Evolutionary conservation across 1,140 invertebrate genomes (phyloP).

Genomic region (Nomia melanderi): DNA sequence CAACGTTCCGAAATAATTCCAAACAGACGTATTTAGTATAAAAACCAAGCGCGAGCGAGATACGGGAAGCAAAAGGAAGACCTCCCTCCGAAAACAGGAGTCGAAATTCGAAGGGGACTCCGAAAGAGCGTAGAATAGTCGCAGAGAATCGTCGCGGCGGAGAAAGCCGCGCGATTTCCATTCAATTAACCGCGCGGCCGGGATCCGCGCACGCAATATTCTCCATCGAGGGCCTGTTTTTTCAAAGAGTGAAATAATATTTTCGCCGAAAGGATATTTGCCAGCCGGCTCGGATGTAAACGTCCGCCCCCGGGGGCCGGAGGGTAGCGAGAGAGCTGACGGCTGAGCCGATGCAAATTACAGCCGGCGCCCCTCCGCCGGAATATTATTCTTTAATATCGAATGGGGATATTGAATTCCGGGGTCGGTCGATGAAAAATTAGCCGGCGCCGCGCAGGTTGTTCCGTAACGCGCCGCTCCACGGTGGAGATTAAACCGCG

Average conservation of each 20-base stretch:
- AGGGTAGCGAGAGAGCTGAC: neutral
- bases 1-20: too few relatives aligned
- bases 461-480: too few relatives aligned
- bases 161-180: neutral
- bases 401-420: constrained; percentile 57
- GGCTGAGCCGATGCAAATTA: constrained; percentile 49
- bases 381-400: constrained; percentile 71
- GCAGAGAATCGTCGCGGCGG: neutral
- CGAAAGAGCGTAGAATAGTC: too few relatives aligned
- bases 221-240: neutral
- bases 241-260: constrained; percentile 18
- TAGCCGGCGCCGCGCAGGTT: constrained; percentile 14
- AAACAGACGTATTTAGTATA: too few relatives aligned
- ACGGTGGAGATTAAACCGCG: constrained; percentile 68
- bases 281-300: neutral
- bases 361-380: neutral
- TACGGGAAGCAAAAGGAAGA: too few relatives aligned
- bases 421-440: constrained; percentile 48
- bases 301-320: neutral
- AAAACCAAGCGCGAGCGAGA: too few relatives aligned
- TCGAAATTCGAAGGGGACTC: too few relatives aligned
- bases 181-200: neutral
- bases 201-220: too few relatives aligned
- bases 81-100: too few relatives aligned
- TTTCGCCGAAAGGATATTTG: neutral